phyloP scores from a whole-genome alignment of 2,888 invertebrate genomes.

The Nysson spinosus region DNA sequence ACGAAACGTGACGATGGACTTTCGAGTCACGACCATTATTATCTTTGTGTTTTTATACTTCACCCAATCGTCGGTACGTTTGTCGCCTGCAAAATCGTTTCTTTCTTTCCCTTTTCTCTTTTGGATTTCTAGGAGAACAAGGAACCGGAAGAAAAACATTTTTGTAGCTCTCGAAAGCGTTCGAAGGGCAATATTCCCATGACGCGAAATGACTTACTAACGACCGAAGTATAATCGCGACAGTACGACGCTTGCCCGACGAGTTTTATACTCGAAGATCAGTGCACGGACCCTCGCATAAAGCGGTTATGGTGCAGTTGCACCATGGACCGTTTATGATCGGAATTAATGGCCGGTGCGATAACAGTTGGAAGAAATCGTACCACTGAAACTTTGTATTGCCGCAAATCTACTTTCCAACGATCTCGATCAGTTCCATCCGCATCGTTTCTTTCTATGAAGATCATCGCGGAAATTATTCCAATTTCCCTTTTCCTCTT shows the following conservation, averaged over 20 bases:
- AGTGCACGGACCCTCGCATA: conserved; percentile 35
- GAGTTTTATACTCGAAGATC: conserved; percentile 49
- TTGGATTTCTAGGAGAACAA: not conserved
- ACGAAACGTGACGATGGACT: conserved; percentile 43
- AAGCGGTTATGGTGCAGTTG: conserved; percentile 50
- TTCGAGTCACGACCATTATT: conserved; percentile 19
- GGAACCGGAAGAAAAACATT: conserved; percentile 30
- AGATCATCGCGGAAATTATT: too few species aligned
- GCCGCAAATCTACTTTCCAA: conserved; percentile 19
- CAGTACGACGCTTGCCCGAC: conserved; percentile 21
- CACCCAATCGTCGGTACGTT: conserved; percentile 5
- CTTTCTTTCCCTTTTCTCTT: not conserved
- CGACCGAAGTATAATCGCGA: conserved; percentile 52
- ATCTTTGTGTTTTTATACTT: conserved; percentile 36
- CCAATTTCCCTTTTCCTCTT: too few species aligned
- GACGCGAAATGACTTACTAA: conserved; percentile 56
- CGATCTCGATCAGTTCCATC: conserved; percentile 9
- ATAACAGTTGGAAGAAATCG: conserved; percentile 50
- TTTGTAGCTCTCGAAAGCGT: conserved; percentile 31
- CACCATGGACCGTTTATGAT: conserved; percentile 55
- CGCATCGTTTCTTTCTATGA: not conserved
- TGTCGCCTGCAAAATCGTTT: conserved; percentile 3
- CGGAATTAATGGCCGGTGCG: conserved; percentile 54
- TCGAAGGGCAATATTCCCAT: conserved; percentile 30
- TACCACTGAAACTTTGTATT: conserved; percentile 38